Evolutionary conservation across 2,113 vertebrate genomes (phyloP).

Genomic region (Menidia beryllina): DNA sequence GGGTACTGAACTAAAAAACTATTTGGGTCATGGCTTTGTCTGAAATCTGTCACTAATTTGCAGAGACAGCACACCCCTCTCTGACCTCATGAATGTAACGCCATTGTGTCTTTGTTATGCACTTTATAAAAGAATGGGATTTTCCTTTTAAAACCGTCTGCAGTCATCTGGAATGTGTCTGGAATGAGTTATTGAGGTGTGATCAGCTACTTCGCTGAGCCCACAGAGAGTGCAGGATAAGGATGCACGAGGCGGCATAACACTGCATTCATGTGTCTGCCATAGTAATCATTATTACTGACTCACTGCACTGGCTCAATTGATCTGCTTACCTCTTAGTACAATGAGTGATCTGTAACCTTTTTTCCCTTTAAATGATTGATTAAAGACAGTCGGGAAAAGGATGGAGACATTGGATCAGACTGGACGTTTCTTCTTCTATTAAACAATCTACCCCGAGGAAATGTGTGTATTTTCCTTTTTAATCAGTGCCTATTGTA

Average conservation of each 20-base stretch:
- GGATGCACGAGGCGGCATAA: constrained; percentile 33
- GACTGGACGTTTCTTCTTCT: constrained; percentile 2
- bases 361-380: constrained; percentile 11
- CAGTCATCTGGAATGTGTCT: constrained; percentile 28
- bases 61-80: background rate
- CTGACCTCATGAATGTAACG: constrained; percentile 1
- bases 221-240: constrained; percentile 2
- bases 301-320: constrained; percentile 15
- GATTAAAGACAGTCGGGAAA: background rate
- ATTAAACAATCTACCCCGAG: too few relatives aligned
- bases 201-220: constrained; percentile 14
- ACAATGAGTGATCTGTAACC: background rate
- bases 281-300: constrained; percentile 48
- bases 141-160: constrained; percentile 25
- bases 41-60: constrained; percentile 16
- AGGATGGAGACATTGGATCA: background rate
- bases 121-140: constrained; percentile 12
- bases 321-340: constrained; percentile 33
- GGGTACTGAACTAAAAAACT: constrained; percentile 10
- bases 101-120: constrained; percentile 6
- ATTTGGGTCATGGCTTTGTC: constrained; percentile 12
- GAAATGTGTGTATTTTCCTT: constrained; percentile 4
- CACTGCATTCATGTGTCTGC: constrained; percentile 53
- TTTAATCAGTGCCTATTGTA: constrained; percentile 25
- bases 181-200: background rate